Conservation (phyloP, 2,888 invertebrate species). For the Chironomus riparius region DNA sequence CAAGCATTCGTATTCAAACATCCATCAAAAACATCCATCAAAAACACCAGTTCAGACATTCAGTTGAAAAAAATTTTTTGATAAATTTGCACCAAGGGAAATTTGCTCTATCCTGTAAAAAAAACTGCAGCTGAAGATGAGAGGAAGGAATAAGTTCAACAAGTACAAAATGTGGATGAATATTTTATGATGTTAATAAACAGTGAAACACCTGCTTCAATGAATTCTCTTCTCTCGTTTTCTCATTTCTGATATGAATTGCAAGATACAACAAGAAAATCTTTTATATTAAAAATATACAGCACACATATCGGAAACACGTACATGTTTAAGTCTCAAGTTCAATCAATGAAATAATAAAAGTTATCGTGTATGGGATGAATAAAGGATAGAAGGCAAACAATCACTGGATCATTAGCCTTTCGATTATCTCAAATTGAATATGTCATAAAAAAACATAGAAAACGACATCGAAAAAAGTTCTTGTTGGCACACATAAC, state of each 20-base stretch:
- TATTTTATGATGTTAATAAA: slow-evolving; percentile 8
- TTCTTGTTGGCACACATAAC: background rate
- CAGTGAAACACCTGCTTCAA: background rate
- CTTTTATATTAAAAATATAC: too few species aligned
- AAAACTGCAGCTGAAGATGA: background rate
- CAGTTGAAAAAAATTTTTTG: too few species aligned
- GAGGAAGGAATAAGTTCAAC: background rate
- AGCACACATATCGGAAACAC: background rate
- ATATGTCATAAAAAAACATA: background rate
- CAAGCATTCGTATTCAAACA: too few species aligned
- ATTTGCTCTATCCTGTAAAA: background rate
- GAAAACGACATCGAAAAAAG: background rate
- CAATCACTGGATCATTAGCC: slow-evolving; percentile 4
- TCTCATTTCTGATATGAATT: background rate
- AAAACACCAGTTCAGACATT: too few species aligned
- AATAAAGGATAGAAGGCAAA: background rate
- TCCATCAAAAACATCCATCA: too few species aligned
- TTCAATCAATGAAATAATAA: background rate
- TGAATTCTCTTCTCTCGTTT: background rate
- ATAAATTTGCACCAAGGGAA: too few species aligned
- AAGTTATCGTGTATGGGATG: background rate
- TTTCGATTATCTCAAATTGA: background rate
- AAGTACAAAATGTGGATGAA: background rate
- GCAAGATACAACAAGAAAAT: background rate
- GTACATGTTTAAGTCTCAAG: background rate